These are phyloP conservation scores for Erebia ligea DNA, from an alignment of 2,888 invertebrate genomes.

Conservation along the genomic window DNA sequence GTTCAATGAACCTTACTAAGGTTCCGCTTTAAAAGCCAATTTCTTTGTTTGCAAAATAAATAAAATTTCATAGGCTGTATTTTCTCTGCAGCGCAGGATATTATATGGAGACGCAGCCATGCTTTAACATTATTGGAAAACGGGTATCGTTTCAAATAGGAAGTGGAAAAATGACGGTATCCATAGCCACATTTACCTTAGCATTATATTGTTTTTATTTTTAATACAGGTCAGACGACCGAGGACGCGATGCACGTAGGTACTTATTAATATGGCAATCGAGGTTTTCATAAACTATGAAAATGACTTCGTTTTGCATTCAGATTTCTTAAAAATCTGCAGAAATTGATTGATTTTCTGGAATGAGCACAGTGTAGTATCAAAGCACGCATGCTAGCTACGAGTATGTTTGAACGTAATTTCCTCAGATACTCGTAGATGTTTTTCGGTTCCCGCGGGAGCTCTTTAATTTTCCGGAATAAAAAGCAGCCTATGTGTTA, in stretches of 20 bases:
- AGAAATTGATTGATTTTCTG: too few species aligned
- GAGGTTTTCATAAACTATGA: not conserved
- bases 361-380: too few species aligned
- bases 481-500: too few species aligned
- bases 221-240: not conserved
- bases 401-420: too few species aligned
- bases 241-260: not conserved
- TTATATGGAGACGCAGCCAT: not conserved
- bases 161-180: not conserved
- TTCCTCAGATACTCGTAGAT: too few species aligned
- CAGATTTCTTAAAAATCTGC: too few species aligned
- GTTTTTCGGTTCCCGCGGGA: too few species aligned
- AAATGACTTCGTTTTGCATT: too few species aligned
- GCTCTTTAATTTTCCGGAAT: too few species aligned
- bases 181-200: not conserved
- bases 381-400: too few species aligned
- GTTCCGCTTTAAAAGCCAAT: not conserved
- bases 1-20: not conserved
- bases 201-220: not conserved
- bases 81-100: conserved; percentile 1
- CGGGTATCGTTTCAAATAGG: not conserved
- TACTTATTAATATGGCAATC: not conserved
- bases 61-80: not conserved
- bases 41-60: not conserved
- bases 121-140: not conserved